These are phyloP conservation scores for Iselma pallidipennis DNA, from an alignment of 2,888 invertebrate genomes.

Conservation along the genomic window DNA sequence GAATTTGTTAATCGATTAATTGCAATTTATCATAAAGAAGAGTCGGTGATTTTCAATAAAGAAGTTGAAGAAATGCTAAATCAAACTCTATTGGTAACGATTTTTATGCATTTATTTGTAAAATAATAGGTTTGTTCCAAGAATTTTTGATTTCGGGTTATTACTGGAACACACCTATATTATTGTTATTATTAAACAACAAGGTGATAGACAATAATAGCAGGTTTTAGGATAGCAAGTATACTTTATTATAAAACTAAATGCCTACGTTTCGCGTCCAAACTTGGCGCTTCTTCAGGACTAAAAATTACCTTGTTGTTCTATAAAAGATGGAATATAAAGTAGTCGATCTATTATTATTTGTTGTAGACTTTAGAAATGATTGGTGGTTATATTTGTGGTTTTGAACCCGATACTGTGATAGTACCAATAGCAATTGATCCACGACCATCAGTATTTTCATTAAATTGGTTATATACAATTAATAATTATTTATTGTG, in stretches of 20 bases:
- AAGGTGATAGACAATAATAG: too few species aligned
- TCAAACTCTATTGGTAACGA: slow-evolving; percentile 43
- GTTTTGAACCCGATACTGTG: slow-evolving; percentile 41
- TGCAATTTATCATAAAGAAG: slow-evolving; percentile 43
- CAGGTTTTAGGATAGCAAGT: too few species aligned
- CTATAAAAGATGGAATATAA: too few species aligned
- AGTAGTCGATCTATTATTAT: too few species aligned
- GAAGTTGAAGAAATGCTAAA: slow-evolving; percentile 46
- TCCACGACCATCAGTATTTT: slow-evolving; percentile 44
- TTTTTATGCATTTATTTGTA: not conserved
- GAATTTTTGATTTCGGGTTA: too few species aligned
- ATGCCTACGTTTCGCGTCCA: too few species aligned
- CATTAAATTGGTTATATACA: slow-evolving; percentile 49
- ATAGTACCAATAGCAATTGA: slow-evolving; percentile 45
- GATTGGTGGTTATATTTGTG: slow-evolving; percentile 47
- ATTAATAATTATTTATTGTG: slow-evolving; percentile 46
- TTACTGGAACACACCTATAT: too few species aligned
- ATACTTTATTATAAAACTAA: too few species aligned
- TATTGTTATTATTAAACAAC: too few species aligned
- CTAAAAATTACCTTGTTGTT: too few species aligned
- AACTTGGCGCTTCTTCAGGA: too few species aligned
- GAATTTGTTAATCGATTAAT: slow-evolving; percentile 44
- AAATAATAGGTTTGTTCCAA: not conserved
- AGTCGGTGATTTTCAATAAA: slow-evolving; percentile 40
- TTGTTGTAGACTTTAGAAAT: slow-evolving; percentile 49